Evolutionary conservation across 2,113 vertebrate species (phyloP).

Genomic region (Nipponia nippon): DNA sequence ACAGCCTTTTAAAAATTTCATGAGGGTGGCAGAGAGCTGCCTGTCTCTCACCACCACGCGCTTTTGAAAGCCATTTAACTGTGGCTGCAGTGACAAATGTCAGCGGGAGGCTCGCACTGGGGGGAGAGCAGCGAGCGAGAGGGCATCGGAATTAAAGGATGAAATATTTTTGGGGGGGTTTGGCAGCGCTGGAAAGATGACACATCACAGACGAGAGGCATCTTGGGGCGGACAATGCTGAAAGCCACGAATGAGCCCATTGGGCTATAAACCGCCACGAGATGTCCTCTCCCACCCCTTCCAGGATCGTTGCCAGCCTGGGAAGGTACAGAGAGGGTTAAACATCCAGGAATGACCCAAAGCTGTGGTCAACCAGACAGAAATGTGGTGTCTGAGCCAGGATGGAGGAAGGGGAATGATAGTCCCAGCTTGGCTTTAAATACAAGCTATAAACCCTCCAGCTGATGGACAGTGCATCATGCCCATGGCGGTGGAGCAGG

Average conservation of each 20-base stretch:
- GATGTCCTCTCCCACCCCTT: background rate
- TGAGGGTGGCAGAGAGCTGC: background rate
- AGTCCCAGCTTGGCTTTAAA: background rate
- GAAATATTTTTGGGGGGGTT: background rate
- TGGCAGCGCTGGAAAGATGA: background rate
- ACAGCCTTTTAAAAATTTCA: background rate
- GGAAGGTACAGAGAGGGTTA: background rate
- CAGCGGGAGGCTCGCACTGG: accelerated
- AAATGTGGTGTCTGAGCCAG: background rate
- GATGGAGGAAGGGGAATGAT: background rate
- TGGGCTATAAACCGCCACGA: accelerated
- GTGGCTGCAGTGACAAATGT: background rate
- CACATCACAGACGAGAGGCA: background rate
- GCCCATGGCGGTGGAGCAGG: background rate
- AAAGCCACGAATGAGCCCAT: background rate
- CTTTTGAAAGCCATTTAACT: background rate
- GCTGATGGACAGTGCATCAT: accelerated
- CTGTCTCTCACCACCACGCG: accelerated
- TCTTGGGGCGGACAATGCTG: background rate
- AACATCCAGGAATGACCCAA: background rate
- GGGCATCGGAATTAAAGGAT: background rate
- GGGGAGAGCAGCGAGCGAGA: background rate
- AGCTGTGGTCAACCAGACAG: background rate
- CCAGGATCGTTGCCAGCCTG: background rate
- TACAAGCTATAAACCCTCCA: background rate